Evolutionary conservation across 2,888 invertebrate genomes (phyloP).

Genomic region (Agrochola macilenta): DNA sequence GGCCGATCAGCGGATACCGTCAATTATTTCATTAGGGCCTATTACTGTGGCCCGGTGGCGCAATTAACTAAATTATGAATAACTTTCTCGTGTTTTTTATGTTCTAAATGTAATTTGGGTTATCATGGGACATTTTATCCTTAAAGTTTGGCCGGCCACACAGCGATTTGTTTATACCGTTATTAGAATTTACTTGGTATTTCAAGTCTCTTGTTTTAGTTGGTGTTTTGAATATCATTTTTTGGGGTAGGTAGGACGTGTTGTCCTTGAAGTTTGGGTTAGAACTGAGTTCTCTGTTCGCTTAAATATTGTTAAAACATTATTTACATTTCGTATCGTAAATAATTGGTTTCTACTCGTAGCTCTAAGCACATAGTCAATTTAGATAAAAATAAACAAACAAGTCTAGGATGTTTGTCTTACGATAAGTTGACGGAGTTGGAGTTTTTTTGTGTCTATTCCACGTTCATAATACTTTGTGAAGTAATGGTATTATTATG

Average conservation of each 20-base stretch:
- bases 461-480: background rate
- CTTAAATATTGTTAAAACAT: background rate
- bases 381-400: slow-evolving; percentile 50
- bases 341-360: slow-evolving; percentile 1
- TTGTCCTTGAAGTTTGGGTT: too few species aligned
- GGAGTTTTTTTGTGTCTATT: background rate
- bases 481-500: background rate
- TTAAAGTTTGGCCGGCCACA: background rate
- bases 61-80: slow-evolving; percentile 70
- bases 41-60: slow-evolving; percentile 67
- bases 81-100: slow-evolving; percentile 67
- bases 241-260: too few species aligned
- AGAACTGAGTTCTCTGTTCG: too few species aligned
- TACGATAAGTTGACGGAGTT: slow-evolving; percentile 14
- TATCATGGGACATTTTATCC: background rate
- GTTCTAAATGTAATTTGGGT: background rate
- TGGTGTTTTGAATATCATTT: too few species aligned
- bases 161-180: background rate
- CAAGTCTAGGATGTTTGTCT: slow-evolving; percentile 16
- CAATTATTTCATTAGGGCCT: slow-evolving; percentile 84
- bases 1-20: slow-evolving; percentile 73
- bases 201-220: background rate
- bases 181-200: background rate
- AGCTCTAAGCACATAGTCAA: slow-evolving; percentile 7
- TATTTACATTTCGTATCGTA: background rate